These are phyloP conservation scores for Leptinotarsa undecemlineata DNA, from an alignment of 1,140 invertebrate genomes.

Conservation along the genomic window DNA sequence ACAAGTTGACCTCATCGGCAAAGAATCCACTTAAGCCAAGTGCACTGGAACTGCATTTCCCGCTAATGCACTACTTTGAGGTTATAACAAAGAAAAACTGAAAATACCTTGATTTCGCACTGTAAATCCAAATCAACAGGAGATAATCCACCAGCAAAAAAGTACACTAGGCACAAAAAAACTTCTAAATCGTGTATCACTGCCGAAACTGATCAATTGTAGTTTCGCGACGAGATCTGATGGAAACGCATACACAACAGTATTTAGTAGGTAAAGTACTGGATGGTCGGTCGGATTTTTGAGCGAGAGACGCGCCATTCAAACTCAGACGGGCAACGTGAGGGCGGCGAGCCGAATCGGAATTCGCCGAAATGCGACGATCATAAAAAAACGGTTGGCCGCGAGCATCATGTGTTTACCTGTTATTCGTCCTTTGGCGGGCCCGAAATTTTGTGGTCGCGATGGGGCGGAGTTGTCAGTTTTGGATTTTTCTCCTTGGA, in stretches of 20 bases:
- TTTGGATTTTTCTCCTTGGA: neutral
- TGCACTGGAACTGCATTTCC: neutral
- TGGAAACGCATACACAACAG: neutral
- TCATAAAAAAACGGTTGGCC: conserved; percentile 28
- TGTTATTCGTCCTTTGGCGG: conserved; percentile 12
- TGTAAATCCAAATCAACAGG: neutral
- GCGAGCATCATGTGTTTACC: conserved; percentile 16
- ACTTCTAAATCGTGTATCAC: neutral
- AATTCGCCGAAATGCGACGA: conserved; percentile 34
- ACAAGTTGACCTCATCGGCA: neutral
- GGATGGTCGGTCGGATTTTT: conserved; percentile 6
- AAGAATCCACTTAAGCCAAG: neutral
- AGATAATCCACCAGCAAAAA: neutral
- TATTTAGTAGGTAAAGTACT: conserved; percentile 20
- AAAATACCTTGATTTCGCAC: conserved; percentile 1
- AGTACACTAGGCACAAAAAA: conserved; percentile 9
- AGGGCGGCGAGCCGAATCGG: conserved; percentile 32
- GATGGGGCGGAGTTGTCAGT: neutral
- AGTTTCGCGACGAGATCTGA: neutral
- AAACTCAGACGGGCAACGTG: conserved; percentile 30
- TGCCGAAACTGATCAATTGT: neutral
- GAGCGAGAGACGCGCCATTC: conserved; percentile 30
- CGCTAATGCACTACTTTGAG: neutral
- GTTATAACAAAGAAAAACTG: neutral
- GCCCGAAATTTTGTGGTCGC: conserved; percentile 10